phyloP scores from a whole-genome alignment of 2,113 vertebrate genomes.

The Lethenteron camtschaticum region DNA sequence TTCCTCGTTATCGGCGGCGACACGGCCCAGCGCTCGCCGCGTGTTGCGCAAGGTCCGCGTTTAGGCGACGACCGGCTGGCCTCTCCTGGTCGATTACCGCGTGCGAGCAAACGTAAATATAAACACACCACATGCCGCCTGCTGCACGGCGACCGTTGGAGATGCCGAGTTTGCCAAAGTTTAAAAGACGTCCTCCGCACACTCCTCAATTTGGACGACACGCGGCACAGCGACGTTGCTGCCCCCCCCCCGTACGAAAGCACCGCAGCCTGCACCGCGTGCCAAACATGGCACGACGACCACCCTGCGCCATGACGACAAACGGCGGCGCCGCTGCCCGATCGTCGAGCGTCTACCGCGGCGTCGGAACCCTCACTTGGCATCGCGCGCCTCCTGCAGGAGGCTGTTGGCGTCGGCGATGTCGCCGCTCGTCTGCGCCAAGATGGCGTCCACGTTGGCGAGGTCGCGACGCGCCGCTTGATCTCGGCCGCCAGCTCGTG shows the following conservation, averaged over 20 bases:
- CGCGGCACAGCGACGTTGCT: background rate
- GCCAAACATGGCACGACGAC: background rate
- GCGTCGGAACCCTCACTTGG: slow-evolving; percentile 26
- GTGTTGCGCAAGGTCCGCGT: no score
- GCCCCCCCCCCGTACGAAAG: background rate
- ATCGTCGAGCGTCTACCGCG: background rate
- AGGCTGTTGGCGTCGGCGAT: slow-evolving; percentile 51
- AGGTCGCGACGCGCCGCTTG: slow-evolving; percentile 60
- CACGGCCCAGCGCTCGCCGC: no score
- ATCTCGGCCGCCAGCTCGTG: slow-evolving; percentile 55
- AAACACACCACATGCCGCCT: no score
- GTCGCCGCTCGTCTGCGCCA: slow-evolving; percentile 48
- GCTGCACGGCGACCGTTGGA: no score
- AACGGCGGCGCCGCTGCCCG: background rate
- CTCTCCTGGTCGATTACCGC: no score
- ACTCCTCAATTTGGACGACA: background rate
- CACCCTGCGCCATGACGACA: background rate
- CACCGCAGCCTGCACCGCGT: background rate
- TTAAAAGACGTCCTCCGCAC: background rate
- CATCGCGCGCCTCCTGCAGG: slow-evolving; percentile 49
- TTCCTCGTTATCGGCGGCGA: background rate
- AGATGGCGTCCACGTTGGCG: slow-evolving; percentile 62
- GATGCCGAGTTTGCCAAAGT: no score
- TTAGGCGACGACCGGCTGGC: no score
- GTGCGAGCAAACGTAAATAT: no score